A percentile compares a stretch with the other conserved stretches of the same genome.
phyloP scores from a whole-genome alignment of 1,140 invertebrate genomes.

The Aphidius gifuensis region DNA sequence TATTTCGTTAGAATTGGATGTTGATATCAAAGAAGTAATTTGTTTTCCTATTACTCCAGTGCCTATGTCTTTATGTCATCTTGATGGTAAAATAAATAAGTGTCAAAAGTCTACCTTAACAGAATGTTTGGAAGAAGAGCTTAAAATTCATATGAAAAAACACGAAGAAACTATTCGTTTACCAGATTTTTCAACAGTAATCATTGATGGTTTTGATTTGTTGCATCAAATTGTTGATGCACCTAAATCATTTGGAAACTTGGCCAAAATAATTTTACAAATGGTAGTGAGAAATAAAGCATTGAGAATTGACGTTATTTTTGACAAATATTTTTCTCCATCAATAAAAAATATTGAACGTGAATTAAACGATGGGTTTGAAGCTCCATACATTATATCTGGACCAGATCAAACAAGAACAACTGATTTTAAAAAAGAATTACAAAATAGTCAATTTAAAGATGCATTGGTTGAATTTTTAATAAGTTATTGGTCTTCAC shows the following conservation, averaged over 20 bases:
- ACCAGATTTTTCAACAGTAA: neutral
- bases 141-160: neutral
- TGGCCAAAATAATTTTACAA: slow-evolving; percentile 30
- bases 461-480: slow-evolving; percentile 38
- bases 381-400: slow-evolving; percentile 19
- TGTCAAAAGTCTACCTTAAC: slow-evolving; percentile 36
- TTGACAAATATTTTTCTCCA: slow-evolving; percentile 31
- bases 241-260: slow-evolving; percentile 30
- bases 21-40: slow-evolving; percentile 26
- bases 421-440: slow-evolving; percentile 34
- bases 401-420: slow-evolving; percentile 29
- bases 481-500: slow-evolving; percentile 30
- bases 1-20: slow-evolving; percentile 28
- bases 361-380: slow-evolving; percentile 8
- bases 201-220: slow-evolving; percentile 31
- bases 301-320: slow-evolving; percentile 24
- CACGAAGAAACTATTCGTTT: too few relatives aligned
- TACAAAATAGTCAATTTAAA: slow-evolving; percentile 38
- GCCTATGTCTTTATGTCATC: slow-evolving; percentile 39
- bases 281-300: slow-evolving; percentile 20
- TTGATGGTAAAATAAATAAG: slow-evolving; percentile 39
- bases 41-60: slow-evolving; percentile 31
- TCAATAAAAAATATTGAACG: slow-evolving; percentile 34
- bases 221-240: slow-evolving; percentile 29
- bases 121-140: slow-evolving; percentile 32